Percentiles rank a stretch among this genome's conserved stretches.
phyloP scores from a whole-genome alignment of 1,140 invertebrate genomes.

The Choristoneura fumiferana region DNA sequence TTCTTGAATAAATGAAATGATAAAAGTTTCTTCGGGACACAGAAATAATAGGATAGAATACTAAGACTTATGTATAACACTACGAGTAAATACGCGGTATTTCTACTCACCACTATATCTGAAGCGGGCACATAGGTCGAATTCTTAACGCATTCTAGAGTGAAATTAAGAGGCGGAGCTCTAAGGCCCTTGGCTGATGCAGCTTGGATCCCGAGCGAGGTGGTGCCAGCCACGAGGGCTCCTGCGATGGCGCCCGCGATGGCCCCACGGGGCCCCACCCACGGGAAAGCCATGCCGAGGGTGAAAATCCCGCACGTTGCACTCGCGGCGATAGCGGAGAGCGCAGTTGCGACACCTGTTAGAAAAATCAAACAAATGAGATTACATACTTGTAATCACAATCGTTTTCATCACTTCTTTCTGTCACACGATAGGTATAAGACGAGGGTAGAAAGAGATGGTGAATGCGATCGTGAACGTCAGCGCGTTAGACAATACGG shows the following conservation, averaged over 20 bases:
- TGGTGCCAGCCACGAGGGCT: slow-evolving; percentile 78
- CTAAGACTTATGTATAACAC: too few relatives aligned
- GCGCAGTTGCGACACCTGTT: slow-evolving; percentile 85
- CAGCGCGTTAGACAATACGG: too few relatives aligned
- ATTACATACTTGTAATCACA: too few relatives aligned
- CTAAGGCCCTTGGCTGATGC: slow-evolving; percentile 50
- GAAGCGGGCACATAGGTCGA: slow-evolving; percentile 23
- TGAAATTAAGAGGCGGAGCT: slow-evolving; percentile 43
- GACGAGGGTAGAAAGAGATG: too few relatives aligned
- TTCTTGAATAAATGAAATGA: too few relatives aligned
- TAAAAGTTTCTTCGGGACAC: too few relatives aligned
- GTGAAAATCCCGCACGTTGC: slow-evolving; percentile 92
- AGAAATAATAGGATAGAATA: too few relatives aligned
- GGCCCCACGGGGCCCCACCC: slow-evolving; percentile 85
- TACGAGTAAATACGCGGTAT: too few relatives aligned
- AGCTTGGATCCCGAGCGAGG: slow-evolving; percentile 78
- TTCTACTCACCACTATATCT: slow-evolving; percentile 8
- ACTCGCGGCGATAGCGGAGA: slow-evolving; percentile 90
- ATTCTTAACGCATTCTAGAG: slow-evolving; percentile 41
- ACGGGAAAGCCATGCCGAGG: slow-evolving; percentile 91
- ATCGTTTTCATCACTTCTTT: too few relatives aligned
- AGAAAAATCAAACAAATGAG: slow-evolving; percentile 19
- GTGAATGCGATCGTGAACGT: too few relatives aligned
- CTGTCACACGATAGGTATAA: too few relatives aligned
- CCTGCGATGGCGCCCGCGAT: slow-evolving; percentile 79